Evolutionary conservation across 2,797 vertebrate species (phyloP).

Genomic region (Paguma larvata): DNA sequence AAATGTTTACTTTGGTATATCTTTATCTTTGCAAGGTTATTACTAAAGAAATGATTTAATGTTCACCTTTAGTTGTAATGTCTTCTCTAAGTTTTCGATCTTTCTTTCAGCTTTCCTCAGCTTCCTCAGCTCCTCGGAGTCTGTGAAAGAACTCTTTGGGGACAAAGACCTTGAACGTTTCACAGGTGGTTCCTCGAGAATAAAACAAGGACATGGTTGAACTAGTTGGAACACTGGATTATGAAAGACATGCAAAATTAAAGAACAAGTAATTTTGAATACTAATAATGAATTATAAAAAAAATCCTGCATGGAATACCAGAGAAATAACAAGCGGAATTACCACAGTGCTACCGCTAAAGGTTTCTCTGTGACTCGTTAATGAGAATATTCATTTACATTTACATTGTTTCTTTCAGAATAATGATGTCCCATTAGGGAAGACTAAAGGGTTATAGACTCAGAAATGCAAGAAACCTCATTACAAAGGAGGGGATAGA

Average conservation of each 20-base stretch:
- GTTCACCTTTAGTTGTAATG: slow-evolving; percentile 94
- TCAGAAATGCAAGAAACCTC: slow-evolving; percentile 99
- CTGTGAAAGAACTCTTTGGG: slow-evolving; percentile 91
- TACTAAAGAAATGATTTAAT: slow-evolving; percentile 75
- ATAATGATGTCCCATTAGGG: slow-evolving; percentile 99
- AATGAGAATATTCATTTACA: slow-evolving; percentile 99
- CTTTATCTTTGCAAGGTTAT: slow-evolving; percentile 79
- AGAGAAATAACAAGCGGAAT: slow-evolving; percentile 94
- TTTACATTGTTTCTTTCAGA: slow-evolving; percentile 99
- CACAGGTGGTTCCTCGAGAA: slow-evolving; percentile 95
- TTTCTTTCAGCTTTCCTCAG: slow-evolving; percentile 90
- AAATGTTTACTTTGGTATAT: slow-evolving; percentile 80
- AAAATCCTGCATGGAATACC: slow-evolving; percentile 92
- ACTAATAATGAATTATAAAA: slow-evolving; percentile 96
- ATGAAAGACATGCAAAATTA: slow-evolving; percentile 93
- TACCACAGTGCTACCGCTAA: slow-evolving; percentile 93
- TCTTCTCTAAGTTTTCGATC: slow-evolving; percentile 93
- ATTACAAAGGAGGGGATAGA: slow-evolving; percentile 99
- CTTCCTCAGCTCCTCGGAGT: slow-evolving; percentile 87
- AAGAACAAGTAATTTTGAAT: slow-evolving; percentile 97
- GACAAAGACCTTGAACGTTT: slow-evolving; percentile 97
- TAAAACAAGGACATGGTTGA: slow-evolving; percentile 93
- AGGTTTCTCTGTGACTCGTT: slow-evolving; percentile 99
- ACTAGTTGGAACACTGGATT: slow-evolving; percentile 91
- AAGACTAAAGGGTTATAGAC: slow-evolving; percentile 99